Base-by-base conservation (phyloP, 2,797 vertebrate genomes). In the Pseudochirops corinnae region DNA sequence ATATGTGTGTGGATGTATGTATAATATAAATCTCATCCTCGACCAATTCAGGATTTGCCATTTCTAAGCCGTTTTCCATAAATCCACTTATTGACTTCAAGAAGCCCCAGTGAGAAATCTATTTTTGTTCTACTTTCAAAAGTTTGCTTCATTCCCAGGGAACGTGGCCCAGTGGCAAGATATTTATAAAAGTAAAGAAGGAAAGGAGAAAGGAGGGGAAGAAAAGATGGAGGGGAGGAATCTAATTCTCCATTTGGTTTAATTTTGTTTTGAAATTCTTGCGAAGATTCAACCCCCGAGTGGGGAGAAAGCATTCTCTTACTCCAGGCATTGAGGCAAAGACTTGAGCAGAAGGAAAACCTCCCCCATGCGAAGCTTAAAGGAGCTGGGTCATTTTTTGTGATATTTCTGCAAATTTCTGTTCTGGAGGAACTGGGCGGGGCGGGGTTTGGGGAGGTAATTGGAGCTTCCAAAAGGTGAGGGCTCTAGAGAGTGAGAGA, bases 81-180 rank as follows among this genome's bases (percentile, higher is more conserved):
- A 96, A 94, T 94, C 93, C 95, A 95, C 94, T 97, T 96, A 92
- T 91, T 74, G 90, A 93, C 52, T 3, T 95, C 95, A 94, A 91
- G 96, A 97, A 97, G 90, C 91, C 95, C 96, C 91, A 93, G 92
- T 92, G 96, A 96, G 96, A 97, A 96, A 97, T 97, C 96, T 98
- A 96, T 98, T 97, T 97, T 95, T 95, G 96, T 96, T 98, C 95
- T 97, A 91, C 91, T 97, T 97, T 96, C 97, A 96, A 98, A 97
- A 94, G 96, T 82, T 96, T 97, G 95, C 93, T 96, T 97, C 95
- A 97, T 97, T 97, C 96, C 96, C 96, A 96, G 82, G 92, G 96
- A 96, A 92, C 96, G 5, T 96, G 94, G 94, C 96, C 97, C 96
- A 96, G 94, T 97, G 97, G 94, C 96, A 96, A 97, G 95, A 96